Percentiles rank a stretch among this genome's conserved stretches.
phyloP scores from a whole-genome alignment of 2,113 vertebrate genomes.

The Rhineura floridana region DNA sequence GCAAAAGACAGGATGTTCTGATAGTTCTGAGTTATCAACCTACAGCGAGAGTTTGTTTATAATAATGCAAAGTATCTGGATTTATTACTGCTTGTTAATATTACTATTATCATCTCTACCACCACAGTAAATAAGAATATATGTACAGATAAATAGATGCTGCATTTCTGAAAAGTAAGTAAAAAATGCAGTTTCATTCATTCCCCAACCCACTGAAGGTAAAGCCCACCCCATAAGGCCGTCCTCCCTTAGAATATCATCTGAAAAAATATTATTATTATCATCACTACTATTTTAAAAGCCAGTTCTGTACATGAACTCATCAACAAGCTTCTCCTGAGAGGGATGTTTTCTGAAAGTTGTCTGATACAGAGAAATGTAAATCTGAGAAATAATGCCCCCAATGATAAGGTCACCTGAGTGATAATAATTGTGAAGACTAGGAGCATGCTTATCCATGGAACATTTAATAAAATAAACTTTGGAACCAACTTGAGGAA shows the following conservation, averaged over 20 bases:
- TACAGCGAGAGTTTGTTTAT: not conserved
- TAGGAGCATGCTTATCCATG: not conserved
- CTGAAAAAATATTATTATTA: too few species aligned
- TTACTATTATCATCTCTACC: too few species aligned
- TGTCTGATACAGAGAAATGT: not conserved
- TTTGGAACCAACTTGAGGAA: not conserved
- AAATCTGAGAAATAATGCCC: not conserved
- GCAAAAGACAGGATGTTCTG: slow-evolving; percentile 2
- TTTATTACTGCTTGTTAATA: too few species aligned
- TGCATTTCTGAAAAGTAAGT: too few species aligned
- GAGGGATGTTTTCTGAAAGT: not conserved
- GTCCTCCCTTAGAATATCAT: too few species aligned
- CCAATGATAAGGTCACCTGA: not conserved
- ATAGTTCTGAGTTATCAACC: slow-evolving; percentile 2
- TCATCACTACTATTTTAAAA: not conserved
- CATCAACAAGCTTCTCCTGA: not conserved
- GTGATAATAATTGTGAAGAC: not conserved
- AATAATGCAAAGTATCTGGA: too few species aligned
- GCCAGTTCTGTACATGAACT: not conserved
- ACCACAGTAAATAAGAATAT: too few species aligned
- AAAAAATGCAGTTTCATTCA: too few species aligned
- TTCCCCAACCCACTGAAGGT: too few species aligned
- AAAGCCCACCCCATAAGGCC: too few species aligned
- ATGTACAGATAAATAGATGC: too few species aligned
- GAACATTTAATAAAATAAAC: not conserved